Evolutionary conservation across 2,113 vertebrate species (phyloP).

Genomic region (Anhinga anhinga): DNA sequence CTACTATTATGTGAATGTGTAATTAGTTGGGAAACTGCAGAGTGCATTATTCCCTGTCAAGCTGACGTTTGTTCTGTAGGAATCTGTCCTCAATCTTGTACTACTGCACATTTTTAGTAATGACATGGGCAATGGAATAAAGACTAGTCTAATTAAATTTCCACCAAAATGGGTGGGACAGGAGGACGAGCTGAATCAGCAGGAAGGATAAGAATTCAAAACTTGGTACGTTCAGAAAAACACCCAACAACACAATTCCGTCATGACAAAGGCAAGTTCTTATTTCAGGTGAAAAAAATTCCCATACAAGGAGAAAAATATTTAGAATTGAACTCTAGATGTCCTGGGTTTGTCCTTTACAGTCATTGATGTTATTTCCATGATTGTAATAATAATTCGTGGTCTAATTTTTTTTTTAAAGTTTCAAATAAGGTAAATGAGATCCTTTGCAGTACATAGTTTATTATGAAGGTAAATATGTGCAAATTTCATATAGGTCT

Average conservation of each 20-base stretch:
- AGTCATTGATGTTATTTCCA: background rate
- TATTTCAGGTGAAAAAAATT: background rate
- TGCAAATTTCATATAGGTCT: background rate
- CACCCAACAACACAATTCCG: background rate
- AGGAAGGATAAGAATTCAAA: background rate
- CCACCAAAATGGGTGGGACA: background rate
- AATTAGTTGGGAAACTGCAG: background rate
- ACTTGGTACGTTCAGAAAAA: rapidly evolving
- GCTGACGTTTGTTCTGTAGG: background rate
- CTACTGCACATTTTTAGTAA: background rate
- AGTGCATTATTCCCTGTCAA: background rate
- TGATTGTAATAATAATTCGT: background rate
- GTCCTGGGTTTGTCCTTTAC: background rate
- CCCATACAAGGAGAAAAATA: background rate
- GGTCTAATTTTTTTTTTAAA: background rate
- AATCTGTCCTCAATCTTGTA: background rate
- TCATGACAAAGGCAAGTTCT: background rate
- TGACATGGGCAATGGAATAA: background rate
- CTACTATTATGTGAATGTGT: background rate
- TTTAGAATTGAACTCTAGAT: background rate
- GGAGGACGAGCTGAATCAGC: background rate
- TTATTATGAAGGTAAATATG: background rate
- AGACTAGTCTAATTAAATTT: background rate
- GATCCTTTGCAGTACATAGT: background rate
- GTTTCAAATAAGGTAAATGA: background rate